Base-by-base conservation (phyloP, 2,888 invertebrate genomes). In the Aspidapion aeneum region DNA sequence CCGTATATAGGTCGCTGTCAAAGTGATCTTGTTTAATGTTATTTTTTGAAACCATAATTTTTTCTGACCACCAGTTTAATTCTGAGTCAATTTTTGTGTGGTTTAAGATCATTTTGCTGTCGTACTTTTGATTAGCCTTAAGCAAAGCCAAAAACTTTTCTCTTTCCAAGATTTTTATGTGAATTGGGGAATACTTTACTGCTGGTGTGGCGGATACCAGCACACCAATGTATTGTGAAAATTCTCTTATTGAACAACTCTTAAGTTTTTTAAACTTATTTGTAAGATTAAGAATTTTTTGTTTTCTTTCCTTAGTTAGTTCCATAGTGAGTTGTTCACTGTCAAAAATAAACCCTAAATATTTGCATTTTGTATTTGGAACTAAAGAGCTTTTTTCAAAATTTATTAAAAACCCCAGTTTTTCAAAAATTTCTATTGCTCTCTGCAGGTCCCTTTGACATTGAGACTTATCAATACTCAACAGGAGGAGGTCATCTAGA, bases 341-440 rank as follows among this genome's bases (percentile, higher is more conserved):
- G 50, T 69, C 62, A 57, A 68, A 62, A 51, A 63, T 49, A 35
- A 68, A 66, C 22, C 66, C 66, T 51, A 69, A 68, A 55, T 56
- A 69, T 64, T 63, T 61, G 54, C 63, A 50, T 18, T 55, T 48
- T 51, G 51, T 60, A n/a, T 18, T 22, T 48, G 66, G 69, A 1
- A 22, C 48, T 18, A 66, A 50, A 18, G 18, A 19, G 22, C 68
- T 64, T 60, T 70, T 70, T 54, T 68, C 58, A 18, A n/a, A 48
- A 62, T 70, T 70, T 19, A 70, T 64, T 35, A 70, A 57, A 57
- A 70, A 70, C 2, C 70, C 69, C 50, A 69, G 49, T 21, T 55
- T 48, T 48, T 64, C 22, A 16, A 68, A 52, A 2, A 68, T 20
- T 1, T 48, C 20, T 1, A 54, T 2, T 1, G 64, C 60, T 19